Conservation (phyloP, 2,113 vertebrate species). For the Ctenodactylus gundi region DNA sequence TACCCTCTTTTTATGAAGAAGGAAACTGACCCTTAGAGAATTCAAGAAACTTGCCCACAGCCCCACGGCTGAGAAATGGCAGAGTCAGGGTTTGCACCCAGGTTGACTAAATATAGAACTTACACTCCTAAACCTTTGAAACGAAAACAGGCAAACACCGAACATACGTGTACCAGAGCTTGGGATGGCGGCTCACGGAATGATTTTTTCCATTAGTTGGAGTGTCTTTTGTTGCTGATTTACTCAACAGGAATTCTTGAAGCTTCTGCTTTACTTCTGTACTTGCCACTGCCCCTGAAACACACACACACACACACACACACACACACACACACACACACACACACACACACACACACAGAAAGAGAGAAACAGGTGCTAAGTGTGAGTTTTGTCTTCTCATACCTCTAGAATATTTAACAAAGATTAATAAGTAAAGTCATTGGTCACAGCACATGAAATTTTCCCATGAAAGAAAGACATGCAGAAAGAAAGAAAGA, state of each 20-base stretch:
- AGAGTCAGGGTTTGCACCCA: neutral
- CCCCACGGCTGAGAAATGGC: neutral
- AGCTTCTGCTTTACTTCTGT: constrained; percentile 99
- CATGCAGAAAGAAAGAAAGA: too few relatives aligned
- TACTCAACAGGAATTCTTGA: constrained; percentile 99
- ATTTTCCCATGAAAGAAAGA: constrained; percentile 50
- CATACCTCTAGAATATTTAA: neutral
- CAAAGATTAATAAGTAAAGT: neutral
- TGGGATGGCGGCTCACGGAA: constrained; percentile 92
- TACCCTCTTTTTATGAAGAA: neutral
- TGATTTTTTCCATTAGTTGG: constrained; percentile 89
- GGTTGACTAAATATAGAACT: neutral
- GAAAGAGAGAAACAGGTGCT: constrained; percentile 20
- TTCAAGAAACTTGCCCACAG: neutral
- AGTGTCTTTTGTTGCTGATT: constrained; percentile 95
- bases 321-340: constrained; percentile 80
- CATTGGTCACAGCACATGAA: neutral
- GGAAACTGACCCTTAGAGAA: neutral
- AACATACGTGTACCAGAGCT: constrained; percentile 98
- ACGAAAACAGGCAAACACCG: constrained; percentile 67
- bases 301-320: constrained; percentile 71
- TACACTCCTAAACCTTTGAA: neutral
- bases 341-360: constrained; percentile 75
- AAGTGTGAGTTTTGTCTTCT: neutral
- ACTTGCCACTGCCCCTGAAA: constrained; percentile 97